Percentiles rank a stretch among this genome's conserved stretches.
phyloP scores from a whole-genome alignment of 2,888 invertebrate species.

The Spilosoma lubricipeda region DNA sequence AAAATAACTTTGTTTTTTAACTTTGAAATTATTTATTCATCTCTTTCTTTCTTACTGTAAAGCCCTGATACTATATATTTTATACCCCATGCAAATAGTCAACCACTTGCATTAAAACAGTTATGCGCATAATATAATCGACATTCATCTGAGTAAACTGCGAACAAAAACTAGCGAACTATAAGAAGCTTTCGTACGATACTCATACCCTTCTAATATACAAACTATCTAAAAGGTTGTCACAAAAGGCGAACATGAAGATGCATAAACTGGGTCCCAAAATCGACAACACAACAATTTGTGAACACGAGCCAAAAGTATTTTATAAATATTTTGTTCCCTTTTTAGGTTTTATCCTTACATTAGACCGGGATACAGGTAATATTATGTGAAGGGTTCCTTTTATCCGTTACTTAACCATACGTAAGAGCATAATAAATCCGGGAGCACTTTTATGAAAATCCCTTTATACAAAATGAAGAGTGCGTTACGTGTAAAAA shows the following conservation, averaged over 20 bases:
- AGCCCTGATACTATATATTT: not conserved
- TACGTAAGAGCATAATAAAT: slow-evolving; percentile 15
- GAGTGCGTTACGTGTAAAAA: not conserved
- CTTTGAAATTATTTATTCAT: too few relatives aligned
- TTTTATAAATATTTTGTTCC: slow-evolving; percentile 15
- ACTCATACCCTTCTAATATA: not conserved
- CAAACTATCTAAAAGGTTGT: not conserved
- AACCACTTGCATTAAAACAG: not conserved
- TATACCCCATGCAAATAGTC: too few relatives aligned
- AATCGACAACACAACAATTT: slow-evolving; percentile 16
- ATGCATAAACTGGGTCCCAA: slow-evolving; percentile 7
- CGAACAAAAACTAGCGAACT: not conserved
- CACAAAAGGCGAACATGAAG: not conserved
- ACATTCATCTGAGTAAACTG: not conserved
- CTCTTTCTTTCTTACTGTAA: too few relatives aligned
- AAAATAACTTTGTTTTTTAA: too few relatives aligned
- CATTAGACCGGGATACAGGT: slow-evolving; percentile 15
- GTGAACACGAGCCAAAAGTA: slow-evolving; percentile 5
- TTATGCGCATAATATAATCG: not conserved
- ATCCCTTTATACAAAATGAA: slow-evolving; percentile 5
- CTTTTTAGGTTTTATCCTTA: slow-evolving; percentile 17
- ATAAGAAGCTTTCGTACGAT: not conserved
- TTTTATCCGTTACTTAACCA: slow-evolving; percentile 17
- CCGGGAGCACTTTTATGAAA: slow-evolving; percentile 13
- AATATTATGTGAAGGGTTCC: slow-evolving; percentile 15